Evolutionary conservation across 2,113 vertebrate genomes (phyloP).

Genomic region (Rhipidura dahli): DNA sequence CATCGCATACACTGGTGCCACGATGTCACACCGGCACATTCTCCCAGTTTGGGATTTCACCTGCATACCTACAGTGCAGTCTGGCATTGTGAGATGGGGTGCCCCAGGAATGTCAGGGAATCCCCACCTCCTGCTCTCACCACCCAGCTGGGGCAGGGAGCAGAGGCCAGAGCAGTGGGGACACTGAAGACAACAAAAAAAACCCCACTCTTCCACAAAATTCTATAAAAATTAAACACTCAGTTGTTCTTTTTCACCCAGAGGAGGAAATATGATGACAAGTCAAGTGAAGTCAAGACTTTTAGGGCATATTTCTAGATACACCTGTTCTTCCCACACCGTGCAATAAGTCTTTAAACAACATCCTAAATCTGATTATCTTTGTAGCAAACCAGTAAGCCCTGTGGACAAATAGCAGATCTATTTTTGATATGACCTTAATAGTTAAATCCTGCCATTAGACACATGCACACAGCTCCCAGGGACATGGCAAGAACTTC

Average conservation of each 20-base stretch:
- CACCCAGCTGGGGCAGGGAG: neutral
- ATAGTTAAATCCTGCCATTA: neutral
- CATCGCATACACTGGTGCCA: fast-evolving
- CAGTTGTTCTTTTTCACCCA: neutral
- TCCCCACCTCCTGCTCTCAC: neutral
- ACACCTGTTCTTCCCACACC: neutral
- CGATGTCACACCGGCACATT: fast-evolving
- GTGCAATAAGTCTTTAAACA: neutral
- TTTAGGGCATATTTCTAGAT: neutral
- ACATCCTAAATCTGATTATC: neutral
- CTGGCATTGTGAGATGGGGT: neutral
- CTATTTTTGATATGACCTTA: slow-evolving; percentile 8
- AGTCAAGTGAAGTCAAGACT: neutral
- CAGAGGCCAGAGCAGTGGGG: neutral
- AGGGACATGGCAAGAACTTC: neutral
- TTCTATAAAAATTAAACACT: neutral
- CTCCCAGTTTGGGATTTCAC: neutral
- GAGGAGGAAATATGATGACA: neutral
- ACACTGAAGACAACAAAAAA: neutral
- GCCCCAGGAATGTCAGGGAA: neutral
- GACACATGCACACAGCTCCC: neutral
- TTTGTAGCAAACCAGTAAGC: neutral
- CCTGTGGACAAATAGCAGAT: neutral
- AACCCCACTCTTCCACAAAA: neutral
- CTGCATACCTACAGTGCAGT: neutral